Percentiles rank a stretch among this genome's conserved stretches.
phyloP scores from a whole-genome alignment of 2,113 vertebrate species.

The Orientallactaga bullata region DNA sequence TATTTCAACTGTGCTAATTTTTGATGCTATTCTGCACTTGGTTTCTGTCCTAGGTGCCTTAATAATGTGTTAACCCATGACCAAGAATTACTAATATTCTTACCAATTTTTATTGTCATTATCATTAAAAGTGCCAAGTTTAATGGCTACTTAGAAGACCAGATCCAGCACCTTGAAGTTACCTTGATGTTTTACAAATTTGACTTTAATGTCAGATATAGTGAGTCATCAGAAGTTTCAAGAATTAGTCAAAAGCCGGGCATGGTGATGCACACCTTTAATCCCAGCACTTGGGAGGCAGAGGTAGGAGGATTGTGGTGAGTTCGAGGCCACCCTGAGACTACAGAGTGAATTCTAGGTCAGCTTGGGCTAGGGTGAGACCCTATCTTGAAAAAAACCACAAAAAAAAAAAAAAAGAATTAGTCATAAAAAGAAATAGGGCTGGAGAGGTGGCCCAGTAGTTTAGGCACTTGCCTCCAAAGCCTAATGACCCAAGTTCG shows the following conservation, averaged over 20 bases:
- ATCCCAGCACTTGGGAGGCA: no score
- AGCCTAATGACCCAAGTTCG: no score
- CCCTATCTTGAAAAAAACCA: no score
- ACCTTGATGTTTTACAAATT: conserved; percentile 58
- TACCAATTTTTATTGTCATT: neutral
- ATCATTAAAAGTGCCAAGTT: conserved; percentile 41
- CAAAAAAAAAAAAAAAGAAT: no score
- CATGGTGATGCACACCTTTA: no score
- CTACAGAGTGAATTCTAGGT: no score
- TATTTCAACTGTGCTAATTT: conserved; percentile 21
- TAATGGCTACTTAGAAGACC: conserved; percentile 49
- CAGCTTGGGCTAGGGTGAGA: no score
- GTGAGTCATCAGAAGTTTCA: conserved; percentile 60
- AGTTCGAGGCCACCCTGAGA: no score
- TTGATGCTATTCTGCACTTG: conserved; percentile 32
- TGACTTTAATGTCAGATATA: conserved; percentile 67
- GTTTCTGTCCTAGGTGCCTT: neutral
- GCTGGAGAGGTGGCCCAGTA: no score
- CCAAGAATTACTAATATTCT: conserved; percentile 52
- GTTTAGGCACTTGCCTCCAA: no score
- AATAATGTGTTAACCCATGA: neutral
- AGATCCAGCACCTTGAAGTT: conserved; percentile 39
- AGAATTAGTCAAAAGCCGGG: conserved; percentile 45
- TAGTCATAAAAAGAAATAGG: neutral
- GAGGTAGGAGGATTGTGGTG: no score